Conservation (phyloP, 1,140 invertebrate species). For the Idris sp. region DNA sequence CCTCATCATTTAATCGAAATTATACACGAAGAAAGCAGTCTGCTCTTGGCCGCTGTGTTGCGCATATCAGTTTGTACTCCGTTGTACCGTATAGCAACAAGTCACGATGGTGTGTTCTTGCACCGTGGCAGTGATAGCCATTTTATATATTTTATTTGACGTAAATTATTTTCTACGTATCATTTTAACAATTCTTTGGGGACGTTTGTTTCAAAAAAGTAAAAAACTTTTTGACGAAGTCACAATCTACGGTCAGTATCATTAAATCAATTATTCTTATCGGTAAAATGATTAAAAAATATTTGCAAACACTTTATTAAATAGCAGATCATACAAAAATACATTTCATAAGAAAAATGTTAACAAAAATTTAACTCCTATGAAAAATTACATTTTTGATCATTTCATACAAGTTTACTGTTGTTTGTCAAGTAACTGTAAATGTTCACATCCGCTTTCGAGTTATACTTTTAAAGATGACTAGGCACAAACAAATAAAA, state of each 20-base stretch:
- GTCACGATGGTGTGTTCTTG: conserved; percentile 71
- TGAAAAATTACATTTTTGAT: too few relatives aligned
- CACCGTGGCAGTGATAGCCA: conserved; percentile 74
- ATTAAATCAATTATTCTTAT: too few relatives aligned
- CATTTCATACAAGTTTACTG: too few relatives aligned
- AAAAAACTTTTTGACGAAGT: conserved; percentile 83
- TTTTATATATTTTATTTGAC: conserved; percentile 86
- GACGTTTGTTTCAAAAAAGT: conserved; percentile 83
- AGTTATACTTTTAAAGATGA: too few relatives aligned
- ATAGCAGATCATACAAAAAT: too few relatives aligned
- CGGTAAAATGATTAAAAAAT: too few relatives aligned
- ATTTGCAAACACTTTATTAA: not conserved
- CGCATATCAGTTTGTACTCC: conserved; percentile 12
- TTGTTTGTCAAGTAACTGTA: too few relatives aligned
- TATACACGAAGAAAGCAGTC: conserved; percentile 13
- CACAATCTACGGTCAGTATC: conserved; percentile 85
- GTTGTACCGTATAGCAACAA: conserved; percentile 24
- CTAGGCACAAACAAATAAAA: too few relatives aligned
- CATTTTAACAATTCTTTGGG: conserved; percentile 81
- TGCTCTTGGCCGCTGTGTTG: conserved; percentile 5
- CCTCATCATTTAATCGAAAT: too few relatives aligned
- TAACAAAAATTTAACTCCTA: too few relatives aligned
- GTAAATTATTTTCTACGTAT: conserved; percentile 87
- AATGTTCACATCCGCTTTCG: too few relatives aligned
- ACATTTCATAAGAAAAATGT: not conserved